These are phyloP conservation scores for Cylloceria caligata DNA, from an alignment of 2,888 invertebrate genomes.

Conservation along the genomic window DNA sequence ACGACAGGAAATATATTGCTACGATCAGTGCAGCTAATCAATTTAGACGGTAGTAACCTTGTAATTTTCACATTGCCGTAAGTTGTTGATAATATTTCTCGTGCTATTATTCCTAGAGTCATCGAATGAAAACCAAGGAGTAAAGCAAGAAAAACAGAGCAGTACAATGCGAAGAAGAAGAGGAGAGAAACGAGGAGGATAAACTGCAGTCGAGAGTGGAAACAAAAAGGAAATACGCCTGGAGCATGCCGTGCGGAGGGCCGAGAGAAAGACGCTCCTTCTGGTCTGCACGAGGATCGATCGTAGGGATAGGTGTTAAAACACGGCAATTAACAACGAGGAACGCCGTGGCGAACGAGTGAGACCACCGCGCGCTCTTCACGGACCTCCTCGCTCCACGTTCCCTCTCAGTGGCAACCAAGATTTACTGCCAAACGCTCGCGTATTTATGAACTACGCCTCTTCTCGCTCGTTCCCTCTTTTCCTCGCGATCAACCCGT, in stretches of 20 bases:
- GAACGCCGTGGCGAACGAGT: slow-evolving; percentile 75
- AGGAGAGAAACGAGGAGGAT: background rate
- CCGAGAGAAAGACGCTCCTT: slow-evolving; percentile 65
- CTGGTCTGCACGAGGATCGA: slow-evolving; percentile 71
- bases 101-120: background rate
- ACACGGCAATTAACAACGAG: slow-evolving; percentile 84
- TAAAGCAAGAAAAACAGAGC: slow-evolving; percentile 51
- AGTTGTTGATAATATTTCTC: background rate
- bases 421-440: slow-evolving; percentile 83
- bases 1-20: background rate
- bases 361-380: slow-evolving; percentile 79
- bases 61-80: background rate
- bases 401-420: slow-evolving; percentile 78
- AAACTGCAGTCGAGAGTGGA: background rate
- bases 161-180: slow-evolving; percentile 50
- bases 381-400: slow-evolving; percentile 50
- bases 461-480: slow-evolving; percentile 63
- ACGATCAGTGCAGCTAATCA: background rate
- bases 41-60: background rate
- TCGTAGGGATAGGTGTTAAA: slow-evolving; percentile 83
- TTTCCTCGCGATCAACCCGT: slow-evolving; percentile 51
- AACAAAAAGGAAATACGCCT: slow-evolving; percentile 54
- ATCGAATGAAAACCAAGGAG: slow-evolving; percentile 51
- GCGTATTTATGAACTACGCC: slow-evolving; percentile 84
- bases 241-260: slow-evolving; percentile 54